Conservation (phyloP, 1,140 invertebrate species). For the Stenopsyche tienmushanensis region DNA sequence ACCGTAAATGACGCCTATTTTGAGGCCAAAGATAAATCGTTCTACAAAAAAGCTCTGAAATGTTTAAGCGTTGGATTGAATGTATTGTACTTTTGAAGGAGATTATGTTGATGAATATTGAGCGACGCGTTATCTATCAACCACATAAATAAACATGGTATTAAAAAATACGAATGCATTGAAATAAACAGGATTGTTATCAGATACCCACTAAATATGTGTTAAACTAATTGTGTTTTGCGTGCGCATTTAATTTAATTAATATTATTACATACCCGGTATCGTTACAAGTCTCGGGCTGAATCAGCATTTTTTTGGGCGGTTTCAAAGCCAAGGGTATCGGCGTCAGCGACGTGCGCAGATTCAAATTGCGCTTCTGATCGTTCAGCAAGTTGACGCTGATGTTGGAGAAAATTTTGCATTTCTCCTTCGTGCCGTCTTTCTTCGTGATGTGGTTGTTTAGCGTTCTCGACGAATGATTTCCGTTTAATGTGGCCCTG, state of each 20-base stretch:
- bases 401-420: background rate
- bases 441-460: background rate
- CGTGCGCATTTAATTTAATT: background rate
- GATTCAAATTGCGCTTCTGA: background rate
- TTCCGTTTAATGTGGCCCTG: background rate
- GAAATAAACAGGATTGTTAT: too few relatives aligned
- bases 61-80: too few relatives aligned
- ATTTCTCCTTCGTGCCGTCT: background rate
- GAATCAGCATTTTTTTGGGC: slow-evolving; percentile 16
- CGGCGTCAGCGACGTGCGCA: slow-evolving; percentile 13
- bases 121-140: background rate
- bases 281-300: slow-evolving; percentile 7
- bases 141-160: too few relatives aligned
- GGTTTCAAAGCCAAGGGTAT: slow-evolving; percentile 26
- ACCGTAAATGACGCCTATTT: too few relatives aligned
- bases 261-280: slow-evolving; percentile 5
- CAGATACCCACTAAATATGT: too few relatives aligned
- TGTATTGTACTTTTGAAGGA: too few relatives aligned
- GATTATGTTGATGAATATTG: too few relatives aligned
- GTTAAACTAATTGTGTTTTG: too few relatives aligned
- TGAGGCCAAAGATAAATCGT: too few relatives aligned
- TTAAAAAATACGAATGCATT: background rate
- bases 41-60: too few relatives aligned
- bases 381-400: background rate
- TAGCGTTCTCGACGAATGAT: background rate